Percentiles rank a stretch among this genome's conserved stretches.
Evolutionary conservation across 2,113 vertebrate genomes (phyloP).

Genomic region (Paraplagusia blochii): DNA sequence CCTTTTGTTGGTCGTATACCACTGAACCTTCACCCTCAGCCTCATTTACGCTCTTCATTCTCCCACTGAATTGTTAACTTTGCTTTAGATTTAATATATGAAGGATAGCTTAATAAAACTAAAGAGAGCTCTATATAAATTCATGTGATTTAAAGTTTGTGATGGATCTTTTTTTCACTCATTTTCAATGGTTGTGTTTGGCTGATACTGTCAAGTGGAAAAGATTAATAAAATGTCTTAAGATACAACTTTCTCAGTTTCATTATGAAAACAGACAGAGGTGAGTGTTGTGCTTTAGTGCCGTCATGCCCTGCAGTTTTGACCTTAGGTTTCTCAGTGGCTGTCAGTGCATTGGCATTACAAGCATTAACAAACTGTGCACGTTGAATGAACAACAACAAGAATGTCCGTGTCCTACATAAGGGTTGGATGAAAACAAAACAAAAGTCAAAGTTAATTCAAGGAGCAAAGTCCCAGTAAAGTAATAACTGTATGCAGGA

Average conservation of each 20-base stretch:
- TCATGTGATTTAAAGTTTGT: conserved; percentile 43
- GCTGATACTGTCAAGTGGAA: conserved; percentile 72
- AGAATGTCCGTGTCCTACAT: too few species aligned
- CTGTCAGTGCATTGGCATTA: background rate
- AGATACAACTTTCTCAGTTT: conserved; percentile 10
- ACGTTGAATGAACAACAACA: conserved; percentile 4
- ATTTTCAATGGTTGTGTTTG: conserved; percentile 65
- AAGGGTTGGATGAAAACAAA: too few species aligned
- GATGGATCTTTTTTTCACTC: conserved; percentile 34
- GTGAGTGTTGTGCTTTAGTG: background rate
- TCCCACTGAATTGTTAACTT: conserved; percentile 40
- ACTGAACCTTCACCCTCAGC: conserved; percentile 12
- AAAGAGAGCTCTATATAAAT: conserved; percentile 49
- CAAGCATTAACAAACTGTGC: conserved; percentile 22
- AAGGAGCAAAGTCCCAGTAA: too few species aligned
- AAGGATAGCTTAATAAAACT: conserved; percentile 10
- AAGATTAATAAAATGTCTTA: conserved; percentile 73
- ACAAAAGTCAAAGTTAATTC: background rate
- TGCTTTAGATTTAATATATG: conserved; percentile 46
- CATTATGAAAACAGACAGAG: background rate
- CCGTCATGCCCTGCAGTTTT: conserved; percentile 9
- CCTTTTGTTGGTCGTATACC: conserved; percentile 3
- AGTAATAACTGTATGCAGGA: too few species aligned
- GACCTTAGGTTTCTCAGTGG: too few species aligned
- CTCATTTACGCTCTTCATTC: conserved; percentile 11